Conservation (phyloP, 2,797 vertebrate genomes). For the Alca torda region DNA sequence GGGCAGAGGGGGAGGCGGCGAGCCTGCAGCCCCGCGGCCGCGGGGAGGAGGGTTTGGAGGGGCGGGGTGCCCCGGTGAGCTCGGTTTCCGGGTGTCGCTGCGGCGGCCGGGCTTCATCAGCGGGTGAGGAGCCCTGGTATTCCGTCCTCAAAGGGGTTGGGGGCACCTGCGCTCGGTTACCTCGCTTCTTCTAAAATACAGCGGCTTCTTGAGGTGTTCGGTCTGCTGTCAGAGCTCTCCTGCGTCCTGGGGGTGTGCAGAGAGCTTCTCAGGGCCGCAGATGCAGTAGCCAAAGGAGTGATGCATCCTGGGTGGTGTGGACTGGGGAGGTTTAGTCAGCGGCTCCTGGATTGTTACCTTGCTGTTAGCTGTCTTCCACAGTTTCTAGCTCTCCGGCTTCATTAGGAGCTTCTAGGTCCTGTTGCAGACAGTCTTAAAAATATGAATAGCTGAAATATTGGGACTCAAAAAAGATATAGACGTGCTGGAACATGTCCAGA, state of each 20-base stretch:
- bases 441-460: background rate
- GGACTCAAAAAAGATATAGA: too few relatives aligned
- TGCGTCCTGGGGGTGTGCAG: background rate
- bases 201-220: too few relatives aligned
- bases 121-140: background rate
- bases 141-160: too few relatives aligned
- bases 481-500: too few relatives aligned
- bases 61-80: background rate
- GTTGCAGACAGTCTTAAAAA: background rate
- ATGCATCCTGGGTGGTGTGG: too few relatives aligned
- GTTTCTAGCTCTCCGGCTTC: background rate
- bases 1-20: too few relatives aligned
- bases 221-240: background rate
- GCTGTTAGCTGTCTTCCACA: background rate
- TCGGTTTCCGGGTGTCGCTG: background rate
- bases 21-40: background rate
- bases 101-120: background rate
- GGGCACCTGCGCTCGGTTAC: background rate
- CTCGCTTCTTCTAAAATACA: rapidly evolving
- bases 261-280: background rate
- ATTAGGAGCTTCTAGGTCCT: background rate
- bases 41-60: background rate
- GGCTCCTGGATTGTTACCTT: background rate
- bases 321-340: background rate
- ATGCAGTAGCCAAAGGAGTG: background rate